Evolutionary conservation across 1,140 invertebrate genomes (phyloP).

Genomic region (Bombus impatiens): DNA sequence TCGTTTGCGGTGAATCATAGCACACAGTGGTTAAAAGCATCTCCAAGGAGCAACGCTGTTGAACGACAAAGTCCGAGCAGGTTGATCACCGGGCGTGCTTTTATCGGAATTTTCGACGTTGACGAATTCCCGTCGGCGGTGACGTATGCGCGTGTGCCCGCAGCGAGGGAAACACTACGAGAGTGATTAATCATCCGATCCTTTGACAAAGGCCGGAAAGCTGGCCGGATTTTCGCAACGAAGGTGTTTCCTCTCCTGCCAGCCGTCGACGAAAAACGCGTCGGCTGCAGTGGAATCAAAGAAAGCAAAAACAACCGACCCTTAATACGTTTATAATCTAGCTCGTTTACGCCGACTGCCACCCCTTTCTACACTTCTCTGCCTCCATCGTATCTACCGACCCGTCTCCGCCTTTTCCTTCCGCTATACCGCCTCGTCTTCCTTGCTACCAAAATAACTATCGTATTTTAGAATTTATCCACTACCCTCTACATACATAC

Average conservation of each 20-base stretch:
- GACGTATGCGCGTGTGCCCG: conserved; percentile 43
- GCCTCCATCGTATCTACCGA: neutral
- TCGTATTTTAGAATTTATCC: neutral
- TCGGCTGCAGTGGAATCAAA: conserved; percentile 30
- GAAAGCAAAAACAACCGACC: conserved; percentile 20
- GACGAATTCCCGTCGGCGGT: conserved; percentile 60
- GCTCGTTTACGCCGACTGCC: neutral
- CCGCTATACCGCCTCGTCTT: neutral
- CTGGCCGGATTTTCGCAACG: conserved; percentile 54
- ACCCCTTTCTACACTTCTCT: neutral
- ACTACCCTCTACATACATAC: no score
- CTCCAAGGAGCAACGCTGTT: conserved; percentile 2
- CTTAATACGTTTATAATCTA: conserved; percentile 55
- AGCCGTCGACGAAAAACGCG: conserved; percentile 42
- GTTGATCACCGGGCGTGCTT: conserved; percentile 53
- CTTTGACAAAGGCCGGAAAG: conserved; percentile 63
- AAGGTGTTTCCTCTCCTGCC: conserved; percentile 33
- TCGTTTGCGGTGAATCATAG: no score
- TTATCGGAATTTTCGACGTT: conserved; percentile 62
- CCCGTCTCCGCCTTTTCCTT: neutral
- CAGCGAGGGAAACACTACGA: conserved; percentile 20
- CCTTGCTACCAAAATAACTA: neutral
- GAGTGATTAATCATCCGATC: conserved; percentile 63
- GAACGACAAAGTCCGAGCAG: conserved; percentile 34
- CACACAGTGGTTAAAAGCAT: no score